These are phyloP conservation scores for Pungitius pungitius DNA, from an alignment of 2,113 vertebrate genomes.

Conservation along the genomic window DNA sequence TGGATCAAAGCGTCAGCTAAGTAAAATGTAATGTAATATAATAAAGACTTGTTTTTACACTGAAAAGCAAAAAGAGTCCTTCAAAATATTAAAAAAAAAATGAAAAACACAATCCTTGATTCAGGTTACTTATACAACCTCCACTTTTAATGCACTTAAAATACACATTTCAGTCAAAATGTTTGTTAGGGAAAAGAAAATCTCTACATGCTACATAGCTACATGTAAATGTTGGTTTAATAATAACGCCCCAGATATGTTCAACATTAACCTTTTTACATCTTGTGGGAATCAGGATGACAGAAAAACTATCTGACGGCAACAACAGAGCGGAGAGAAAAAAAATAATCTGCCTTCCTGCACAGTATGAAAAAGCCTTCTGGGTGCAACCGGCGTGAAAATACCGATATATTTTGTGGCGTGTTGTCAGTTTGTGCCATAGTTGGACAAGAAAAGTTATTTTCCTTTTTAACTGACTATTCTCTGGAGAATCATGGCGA, in stretches of 20 bases:
- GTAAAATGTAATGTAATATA: neutral
- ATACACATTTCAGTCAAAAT: neutral
- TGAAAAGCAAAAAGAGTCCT: neutral
- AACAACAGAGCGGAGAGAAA: constrained; percentile 2
- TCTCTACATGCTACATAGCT: neutral
- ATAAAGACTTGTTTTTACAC: neutral
- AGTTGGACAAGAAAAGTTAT: neutral
- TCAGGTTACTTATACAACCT: neutral
- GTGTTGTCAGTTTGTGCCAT: neutral
- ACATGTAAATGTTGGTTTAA: neutral
- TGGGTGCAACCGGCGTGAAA: constrained; percentile 2
- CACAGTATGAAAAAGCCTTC: neutral
- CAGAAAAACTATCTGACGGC: neutral
- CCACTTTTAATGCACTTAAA: neutral
- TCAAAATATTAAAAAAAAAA: constrained; percentile 2
- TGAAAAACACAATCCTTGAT: neutral
- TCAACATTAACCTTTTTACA: neutral
- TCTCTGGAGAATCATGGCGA: neutral
- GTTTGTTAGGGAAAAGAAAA: neutral
- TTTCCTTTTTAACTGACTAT: neutral
- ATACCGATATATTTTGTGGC: neutral
- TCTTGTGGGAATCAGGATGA: neutral
- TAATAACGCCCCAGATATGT: neutral
- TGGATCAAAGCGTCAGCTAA: too few relatives aligned
- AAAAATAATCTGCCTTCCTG: neutral